Evolutionary conservation across 2,797 vertebrate genomes (phyloP), one percentile per base, ranked within the genome.

Genomic region (Spheniscus humboldti): DNA sequence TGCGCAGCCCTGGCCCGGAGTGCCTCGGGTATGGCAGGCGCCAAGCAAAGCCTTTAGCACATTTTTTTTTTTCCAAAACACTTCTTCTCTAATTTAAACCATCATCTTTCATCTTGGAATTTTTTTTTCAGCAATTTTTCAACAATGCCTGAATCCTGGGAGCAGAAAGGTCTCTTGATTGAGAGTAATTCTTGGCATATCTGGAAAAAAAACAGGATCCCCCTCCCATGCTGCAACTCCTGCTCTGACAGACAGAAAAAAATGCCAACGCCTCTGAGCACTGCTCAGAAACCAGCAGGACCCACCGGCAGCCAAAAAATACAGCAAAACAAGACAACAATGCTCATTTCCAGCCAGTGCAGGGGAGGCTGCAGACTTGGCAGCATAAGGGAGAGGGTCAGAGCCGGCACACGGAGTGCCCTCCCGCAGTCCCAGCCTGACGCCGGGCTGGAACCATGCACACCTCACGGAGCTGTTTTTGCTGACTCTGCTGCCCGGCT

Each of bases 361-460:
- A 72, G 55, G 41, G 35, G 45, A 24, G 48, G 59, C 47, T 48
- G 6, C 71, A 86, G 76, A 19, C 87, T 66, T 16, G 71, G 86
- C 75, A 75, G 48, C 4, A 0, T 3, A 13, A 30, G 52, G 55
- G 28, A 50, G 41, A 30, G 35, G 73, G 60, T 31, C 48, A 39
- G 73, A 68, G 73, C 60, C 2, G 30, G 60, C 33, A 57, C 67
- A 27, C 18, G 2, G 59, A 11, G 11, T 7, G 52, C 63, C 57
- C n/a, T 71, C 41, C 60, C 2, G 5, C 2, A 6, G 35, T 18
- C 64, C 59, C 59, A 50, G 41, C 55, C 28, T 31, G 59, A 19
- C 0, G 3, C 47, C 23, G 33, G 30, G 59, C 52, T 60, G 68
- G 45, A 47, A 10, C 41, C 59, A 0, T 1, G 0, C 31, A 7